Evolutionary conservation across 2,888 invertebrate genomes (phyloP), one percentile per base, ranked within the genome.

Genomic region (Acrocera orbiculus): DNA sequence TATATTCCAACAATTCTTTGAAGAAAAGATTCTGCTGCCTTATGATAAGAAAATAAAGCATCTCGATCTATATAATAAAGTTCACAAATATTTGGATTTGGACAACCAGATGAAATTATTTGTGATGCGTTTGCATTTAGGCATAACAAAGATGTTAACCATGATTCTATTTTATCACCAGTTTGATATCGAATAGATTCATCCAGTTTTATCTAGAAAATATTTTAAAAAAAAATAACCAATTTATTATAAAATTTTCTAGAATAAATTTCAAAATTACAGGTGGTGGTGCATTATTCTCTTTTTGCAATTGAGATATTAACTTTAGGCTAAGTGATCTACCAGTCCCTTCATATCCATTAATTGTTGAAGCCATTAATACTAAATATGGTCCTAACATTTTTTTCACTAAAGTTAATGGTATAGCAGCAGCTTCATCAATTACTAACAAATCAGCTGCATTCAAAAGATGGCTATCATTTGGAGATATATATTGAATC

Each of bases 381-480:
- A 90, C 83, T 22, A 96, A 67, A 49, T 93, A 93, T 0, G 93
- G 89, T 0, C 82, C 83, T 36, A 86, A 66, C 57, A 95, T 79
- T 3, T 77, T 73, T 44, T 87, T 83, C 1, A 99, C 93, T 47
- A 85, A 73, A 0, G 86, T 82, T 37, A 98, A 63, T 0, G 98
- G 98, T 45, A 99, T 98, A 6, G 98, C 98, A 0, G 98, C 98
- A 2, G 98, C 98, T 61, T 99, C 98, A 58, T 99, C 98, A 36
- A 98, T 93, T 1, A 98, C 75, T 20, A 98, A 68, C 25, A 99
- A 60, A 58, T 98, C 96, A 0, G 95, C 93, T 41, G 93, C 92
- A 7, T 85, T 76, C 20, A 98, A 65, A 40, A 86, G 75, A 37
- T 81, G 74, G 29, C 80, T 76, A 58, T 96, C 93, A 26, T 78